phyloP scores from a whole-genome alignment of 2,113 vertebrate species.

The Phylloscopus whistleri region DNA sequence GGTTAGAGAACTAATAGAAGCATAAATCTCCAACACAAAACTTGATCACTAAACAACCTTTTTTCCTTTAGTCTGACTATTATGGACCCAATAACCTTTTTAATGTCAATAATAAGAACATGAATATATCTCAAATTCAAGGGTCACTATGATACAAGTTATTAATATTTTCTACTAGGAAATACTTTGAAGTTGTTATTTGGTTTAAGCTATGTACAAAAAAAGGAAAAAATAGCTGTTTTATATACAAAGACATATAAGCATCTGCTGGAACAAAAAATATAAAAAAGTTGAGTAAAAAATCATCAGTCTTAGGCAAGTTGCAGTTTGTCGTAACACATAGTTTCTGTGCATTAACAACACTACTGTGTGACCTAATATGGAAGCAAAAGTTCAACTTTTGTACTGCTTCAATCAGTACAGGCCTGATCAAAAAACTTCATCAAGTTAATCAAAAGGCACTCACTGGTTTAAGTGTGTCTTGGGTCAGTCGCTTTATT shows the following conservation, averaged over 20 bases:
- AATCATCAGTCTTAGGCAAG: background rate
- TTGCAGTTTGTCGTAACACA: background rate
- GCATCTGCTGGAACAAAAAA: background rate
- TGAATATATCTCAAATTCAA: background rate
- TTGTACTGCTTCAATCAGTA: background rate
- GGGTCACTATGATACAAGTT: background rate
- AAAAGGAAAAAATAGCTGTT: background rate
- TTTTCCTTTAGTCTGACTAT: background rate
- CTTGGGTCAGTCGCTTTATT: background rate
- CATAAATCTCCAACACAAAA: background rate
- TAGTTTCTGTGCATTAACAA: background rate
- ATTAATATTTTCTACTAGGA: background rate
- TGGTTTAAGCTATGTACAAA: background rate
- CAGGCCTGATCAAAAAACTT: background rate
- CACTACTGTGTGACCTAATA: background rate
- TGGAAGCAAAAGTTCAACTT: background rate
- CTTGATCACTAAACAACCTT: background rate
- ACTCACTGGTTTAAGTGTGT: background rate
- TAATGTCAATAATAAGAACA: background rate
- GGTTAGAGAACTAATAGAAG: background rate
- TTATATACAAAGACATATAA: background rate
- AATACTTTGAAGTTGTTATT: background rate
- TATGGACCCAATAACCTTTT: no score
- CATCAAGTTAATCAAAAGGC: background rate
- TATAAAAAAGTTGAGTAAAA: background rate